Evolutionary conservation across 1,140 invertebrate species (phyloP).

Genomic region (Phenacoccus solenopsis): DNA sequence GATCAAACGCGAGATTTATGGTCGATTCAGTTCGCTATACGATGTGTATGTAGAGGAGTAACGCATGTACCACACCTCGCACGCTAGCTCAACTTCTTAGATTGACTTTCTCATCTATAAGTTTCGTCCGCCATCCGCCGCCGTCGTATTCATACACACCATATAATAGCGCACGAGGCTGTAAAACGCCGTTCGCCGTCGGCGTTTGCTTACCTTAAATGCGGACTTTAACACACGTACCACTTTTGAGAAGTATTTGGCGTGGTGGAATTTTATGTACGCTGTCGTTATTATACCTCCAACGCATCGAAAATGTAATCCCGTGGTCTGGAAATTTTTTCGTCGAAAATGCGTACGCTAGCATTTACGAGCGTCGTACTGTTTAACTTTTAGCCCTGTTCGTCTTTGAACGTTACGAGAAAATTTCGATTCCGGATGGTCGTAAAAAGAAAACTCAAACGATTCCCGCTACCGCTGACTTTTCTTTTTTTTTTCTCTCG

Average conservation of each 20-base stretch:
- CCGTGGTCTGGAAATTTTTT: background rate
- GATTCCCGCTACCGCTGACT: background rate
- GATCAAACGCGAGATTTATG: slow-evolving; percentile 15
- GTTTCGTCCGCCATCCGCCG: background rate
- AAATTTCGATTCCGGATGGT: background rate
- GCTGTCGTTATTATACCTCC: background rate
- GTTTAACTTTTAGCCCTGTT: background rate
- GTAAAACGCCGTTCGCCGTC: background rate
- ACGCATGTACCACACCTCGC: background rate
- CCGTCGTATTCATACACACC: background rate
- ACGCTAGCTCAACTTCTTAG: background rate
- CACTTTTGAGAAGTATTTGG: background rate
- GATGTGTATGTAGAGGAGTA: background rate
- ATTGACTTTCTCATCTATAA: background rate
- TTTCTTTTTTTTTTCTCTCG: too few species aligned
- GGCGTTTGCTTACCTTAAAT: background rate
- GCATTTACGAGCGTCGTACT: background rate
- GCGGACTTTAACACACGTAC: background rate
- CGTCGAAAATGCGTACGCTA: background rate
- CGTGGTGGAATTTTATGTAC: background rate
- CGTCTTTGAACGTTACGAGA: too few species aligned
- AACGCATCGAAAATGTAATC: slow-evolving; percentile 3
- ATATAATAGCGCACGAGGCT: background rate
- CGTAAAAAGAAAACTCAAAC: background rate
- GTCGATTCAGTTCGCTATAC: slow-evolving; percentile 10